phyloP scores from a whole-genome alignment of 2,888 invertebrate species.

The Epistrophe eligans region DNA sequence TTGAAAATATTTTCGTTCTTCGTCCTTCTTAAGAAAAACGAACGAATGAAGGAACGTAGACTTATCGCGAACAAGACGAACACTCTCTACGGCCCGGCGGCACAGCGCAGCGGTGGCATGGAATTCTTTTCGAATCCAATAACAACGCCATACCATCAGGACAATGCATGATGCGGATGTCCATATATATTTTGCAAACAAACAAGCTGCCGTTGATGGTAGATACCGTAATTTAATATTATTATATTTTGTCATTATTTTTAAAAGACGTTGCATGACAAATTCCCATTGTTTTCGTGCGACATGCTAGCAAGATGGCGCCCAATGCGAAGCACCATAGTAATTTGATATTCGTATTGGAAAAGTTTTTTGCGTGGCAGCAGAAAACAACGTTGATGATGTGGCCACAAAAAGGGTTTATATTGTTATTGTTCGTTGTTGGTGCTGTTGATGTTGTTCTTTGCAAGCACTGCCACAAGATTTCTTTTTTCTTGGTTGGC shows the following conservation, averaged over 20 bases:
- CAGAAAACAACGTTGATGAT: constrained; percentile 19
- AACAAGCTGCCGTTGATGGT: constrained; percentile 13
- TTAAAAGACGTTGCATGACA: constrained; percentile 64
- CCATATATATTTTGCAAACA: constrained; percentile 1
- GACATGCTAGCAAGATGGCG: constrained; percentile 35
- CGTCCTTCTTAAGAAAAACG: constrained; percentile 29
- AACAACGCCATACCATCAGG: constrained; percentile 35
- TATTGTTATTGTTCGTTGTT: not conserved
- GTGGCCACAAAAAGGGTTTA: constrained; percentile 26
- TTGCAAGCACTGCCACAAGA: constrained; percentile 10
- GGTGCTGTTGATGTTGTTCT: not conserved
- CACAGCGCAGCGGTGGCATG: not conserved
- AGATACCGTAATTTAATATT: constrained; percentile 66
- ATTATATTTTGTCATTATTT: constrained; percentile 63
- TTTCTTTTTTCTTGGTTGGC: constrained; percentile 1
- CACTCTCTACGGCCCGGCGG: not conserved
- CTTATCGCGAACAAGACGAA: constrained; percentile 7
- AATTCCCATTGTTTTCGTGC: constrained; percentile 69
- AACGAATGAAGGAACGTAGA: not conserved
- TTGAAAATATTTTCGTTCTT: constrained; percentile 39
- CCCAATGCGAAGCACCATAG: constrained; percentile 19
- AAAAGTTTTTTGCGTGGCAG: constrained; percentile 44
- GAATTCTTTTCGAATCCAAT: constrained; percentile 51
- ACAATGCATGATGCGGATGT: constrained; percentile 52
- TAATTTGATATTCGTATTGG: constrained; percentile 64